Percentiles rank a stretch among this genome's conserved stretches.
These are phyloP conservation scores for Drosophila ohnishii DNA, from an alignment of 1,140 invertebrate species.

Conservation along the genomic window DNA sequence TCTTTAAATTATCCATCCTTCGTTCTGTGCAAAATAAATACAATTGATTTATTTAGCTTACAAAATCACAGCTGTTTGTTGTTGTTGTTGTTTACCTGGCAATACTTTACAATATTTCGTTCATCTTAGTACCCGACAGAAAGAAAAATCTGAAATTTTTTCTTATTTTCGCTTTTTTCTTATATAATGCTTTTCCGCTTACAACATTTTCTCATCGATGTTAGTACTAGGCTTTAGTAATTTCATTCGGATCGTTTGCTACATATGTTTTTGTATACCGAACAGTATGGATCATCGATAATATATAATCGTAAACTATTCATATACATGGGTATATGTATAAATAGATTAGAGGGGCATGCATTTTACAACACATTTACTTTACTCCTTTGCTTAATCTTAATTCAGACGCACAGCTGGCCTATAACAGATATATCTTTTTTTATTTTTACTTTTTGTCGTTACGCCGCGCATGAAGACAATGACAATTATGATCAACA, in stretches of 20 bases:
- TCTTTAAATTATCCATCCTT: not conserved
- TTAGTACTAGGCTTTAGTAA: constrained; percentile 10
- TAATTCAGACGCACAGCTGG: constrained; percentile 40
- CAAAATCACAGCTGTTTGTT: constrained; percentile 1
- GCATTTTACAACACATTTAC: constrained; percentile 29
- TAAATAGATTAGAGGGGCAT: constrained; percentile 49
- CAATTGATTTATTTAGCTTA: not conserved
- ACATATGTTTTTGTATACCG: constrained; percentile 13
- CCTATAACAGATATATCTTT: constrained; percentile 37
- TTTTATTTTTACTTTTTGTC: not conserved
- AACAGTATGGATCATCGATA: constrained; percentile 48
- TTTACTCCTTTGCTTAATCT: constrained; percentile 13
- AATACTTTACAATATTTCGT: not conserved
- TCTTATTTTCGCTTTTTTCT: not conserved
- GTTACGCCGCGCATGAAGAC: constrained; percentile 12
- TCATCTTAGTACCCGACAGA: not conserved
- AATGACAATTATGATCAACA: constrained; percentile 29
- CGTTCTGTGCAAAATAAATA: not conserved
- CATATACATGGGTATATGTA: constrained; percentile 60
- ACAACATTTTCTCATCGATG: not conserved
- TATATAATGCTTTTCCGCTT: not conserved
- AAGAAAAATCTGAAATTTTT: too few species aligned
- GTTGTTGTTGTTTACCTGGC: not conserved
- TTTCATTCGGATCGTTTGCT: constrained; percentile 5
- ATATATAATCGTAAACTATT: constrained; percentile 46